These are phyloP conservation scores for Noctua janthe DNA, from an alignment of 2,888 invertebrate genomes.

Conservation along the genomic window DNA sequence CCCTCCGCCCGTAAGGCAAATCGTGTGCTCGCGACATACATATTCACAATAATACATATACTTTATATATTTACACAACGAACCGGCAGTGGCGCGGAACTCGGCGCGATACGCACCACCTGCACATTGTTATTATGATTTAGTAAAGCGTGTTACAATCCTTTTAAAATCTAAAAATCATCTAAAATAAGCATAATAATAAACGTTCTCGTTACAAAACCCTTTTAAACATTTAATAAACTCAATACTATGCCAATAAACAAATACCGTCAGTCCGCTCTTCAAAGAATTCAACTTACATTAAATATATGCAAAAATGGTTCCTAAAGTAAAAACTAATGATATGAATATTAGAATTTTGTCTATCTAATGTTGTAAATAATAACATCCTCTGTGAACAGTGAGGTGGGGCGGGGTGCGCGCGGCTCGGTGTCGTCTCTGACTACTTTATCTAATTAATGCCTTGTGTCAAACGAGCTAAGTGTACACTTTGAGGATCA, in stretches of 20 bases:
- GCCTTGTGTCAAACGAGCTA: slow-evolving; percentile 75
- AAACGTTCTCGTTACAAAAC: slow-evolving; percentile 66
- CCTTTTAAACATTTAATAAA: slow-evolving; percentile 77
- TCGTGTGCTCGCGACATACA: slow-evolving; percentile 82
- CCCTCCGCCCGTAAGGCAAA: slow-evolving; percentile 82
- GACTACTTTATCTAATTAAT: slow-evolving; percentile 74
- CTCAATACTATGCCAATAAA: slow-evolving; percentile 83
- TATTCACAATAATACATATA: slow-evolving; percentile 76
- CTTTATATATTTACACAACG: slow-evolving; percentile 87
- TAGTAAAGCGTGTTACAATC: slow-evolving; percentile 83
- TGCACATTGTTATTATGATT: slow-evolving; percentile 81
- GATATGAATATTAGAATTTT: slow-evolving; percentile 90
- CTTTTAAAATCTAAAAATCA: slow-evolving; percentile 78
- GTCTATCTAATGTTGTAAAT: slow-evolving; percentile 88
- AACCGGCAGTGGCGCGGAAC: slow-evolving; percentile 80
- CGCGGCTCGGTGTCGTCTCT: slow-evolving; percentile 71
- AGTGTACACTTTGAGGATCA: slow-evolving; percentile 80
- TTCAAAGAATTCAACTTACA: slow-evolving; percentile 81
- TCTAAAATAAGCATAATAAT: slow-evolving; percentile 71
- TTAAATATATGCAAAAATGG: slow-evolving; percentile 81
- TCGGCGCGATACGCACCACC: slow-evolving; percentile 80
- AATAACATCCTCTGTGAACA: slow-evolving; percentile 75
- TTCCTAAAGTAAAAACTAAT: slow-evolving; percentile 90
- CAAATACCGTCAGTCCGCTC: slow-evolving; percentile 80
- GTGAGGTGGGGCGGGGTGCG: slow-evolving; percentile 73